Evolutionary conservation across 2,888 invertebrate species (phyloP).

Genomic region (Rhagonycha fulva): DNA sequence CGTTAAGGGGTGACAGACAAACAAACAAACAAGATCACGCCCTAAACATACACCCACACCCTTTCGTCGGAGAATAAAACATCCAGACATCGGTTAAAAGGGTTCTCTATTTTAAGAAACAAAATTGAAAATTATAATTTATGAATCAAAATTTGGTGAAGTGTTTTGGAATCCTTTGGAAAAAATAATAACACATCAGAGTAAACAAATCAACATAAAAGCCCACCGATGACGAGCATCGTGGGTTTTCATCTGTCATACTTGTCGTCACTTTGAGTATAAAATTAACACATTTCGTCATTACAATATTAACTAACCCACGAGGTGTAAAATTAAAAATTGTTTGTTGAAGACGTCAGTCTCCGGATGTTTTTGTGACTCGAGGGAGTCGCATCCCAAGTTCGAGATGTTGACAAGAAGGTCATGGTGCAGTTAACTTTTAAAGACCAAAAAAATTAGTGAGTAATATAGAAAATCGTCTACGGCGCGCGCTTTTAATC

Average conservation of each 20-base stretch:
- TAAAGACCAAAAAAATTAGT: no score
- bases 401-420: no score
- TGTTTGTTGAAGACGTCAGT: background rate
- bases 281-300: background rate
- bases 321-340: background rate
- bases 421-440: no score
- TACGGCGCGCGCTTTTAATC: background rate
- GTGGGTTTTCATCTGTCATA: background rate
- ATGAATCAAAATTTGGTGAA: background rate
- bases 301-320: background rate
- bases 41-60: no score
- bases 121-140: background rate
- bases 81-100: background rate
- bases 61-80: background rate
- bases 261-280: background rate
- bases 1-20: no score
- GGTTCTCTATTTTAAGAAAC: background rate
- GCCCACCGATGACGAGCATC: background rate
- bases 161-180: background rate
- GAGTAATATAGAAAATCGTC: no score
- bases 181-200: background rate
- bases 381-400: no score
- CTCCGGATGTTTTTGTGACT: background rate
- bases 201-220: background rate
- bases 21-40: no score